Evolutionary conservation across 2,797 vertebrate species (phyloP), one percentile per base, ranked within the genome.

Genomic region (Trematomus bernacchii): DNA sequence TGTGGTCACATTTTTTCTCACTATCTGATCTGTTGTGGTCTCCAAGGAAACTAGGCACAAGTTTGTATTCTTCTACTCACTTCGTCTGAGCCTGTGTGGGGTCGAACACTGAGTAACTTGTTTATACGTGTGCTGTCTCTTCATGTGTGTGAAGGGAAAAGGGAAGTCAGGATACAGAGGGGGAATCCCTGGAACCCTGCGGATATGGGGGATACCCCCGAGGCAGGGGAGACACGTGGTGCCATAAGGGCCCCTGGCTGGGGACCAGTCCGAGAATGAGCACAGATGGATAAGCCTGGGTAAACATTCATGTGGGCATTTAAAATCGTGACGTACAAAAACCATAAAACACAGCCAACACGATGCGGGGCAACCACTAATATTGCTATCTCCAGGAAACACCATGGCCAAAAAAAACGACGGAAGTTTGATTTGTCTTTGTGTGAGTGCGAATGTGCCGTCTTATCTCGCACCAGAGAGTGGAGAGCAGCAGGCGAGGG

Each of bases 41-140:
- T 85, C 92, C 92, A 85, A 76, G 92, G 90, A 87, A 91, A 93
- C 90, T 74, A 61, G 79, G 65, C 63, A 77, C 60, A 77, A 69
- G 75, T 85, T 75, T 71, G 52, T 50, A 46, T 73, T 73, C 65
- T 55, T 51, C 52, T 47, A 59, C 58, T 85, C 69, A 43, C 18
- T 76, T 76, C 71, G 65, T 76, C 40, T 71, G 65, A 76, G 74
- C 66, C 70, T 55, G 53, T 58, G n/a, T 48, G 33, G 57, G 59
- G 71, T 71, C 48, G 63, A 71, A 68, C 65, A 40, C 46, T 47
- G 67, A 77, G 59, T 76, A 60, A 62, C 57, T 54, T 47, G 58
- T 59, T 74, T 73, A 37, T 46, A 37, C 50, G 47, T 62, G 16
- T 53, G 2, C 14, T 11, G 10, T 47, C 10, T 52, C 10, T 16